Evolutionary conservation across 2,797 vertebrate genomes (phyloP).

Genomic region (Bovichtus diacanthus): DNA sequence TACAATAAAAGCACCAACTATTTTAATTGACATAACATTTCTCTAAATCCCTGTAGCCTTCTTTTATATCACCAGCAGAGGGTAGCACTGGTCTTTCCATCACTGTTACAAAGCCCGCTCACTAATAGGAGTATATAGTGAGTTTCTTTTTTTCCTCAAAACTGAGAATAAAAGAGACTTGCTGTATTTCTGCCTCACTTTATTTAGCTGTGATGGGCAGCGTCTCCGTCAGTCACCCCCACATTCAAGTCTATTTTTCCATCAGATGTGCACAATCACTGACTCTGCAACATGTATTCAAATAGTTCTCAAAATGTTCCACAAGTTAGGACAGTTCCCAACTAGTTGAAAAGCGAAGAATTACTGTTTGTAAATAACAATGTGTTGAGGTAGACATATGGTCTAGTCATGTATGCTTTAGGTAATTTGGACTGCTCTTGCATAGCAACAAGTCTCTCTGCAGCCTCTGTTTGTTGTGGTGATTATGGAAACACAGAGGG

Average conservation of each 20-base stretch:
- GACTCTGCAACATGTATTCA: neutral
- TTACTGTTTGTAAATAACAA: constrained; percentile 11
- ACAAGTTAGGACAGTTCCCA: neutral
- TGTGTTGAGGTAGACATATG: constrained; percentile 7
- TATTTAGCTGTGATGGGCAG: neutral
- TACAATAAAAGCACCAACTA: neutral
- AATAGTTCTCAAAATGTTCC: neutral
- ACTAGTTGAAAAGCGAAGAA: neutral
- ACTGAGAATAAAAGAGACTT: neutral
- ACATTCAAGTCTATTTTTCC: neutral
- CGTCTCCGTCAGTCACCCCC: constrained; percentile 3
- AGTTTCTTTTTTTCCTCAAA: neutral
- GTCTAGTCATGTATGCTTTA: constrained; percentile 28
- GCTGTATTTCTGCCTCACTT: neutral
- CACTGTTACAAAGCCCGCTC: neutral
- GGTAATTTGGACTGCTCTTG: constrained; percentile 27
- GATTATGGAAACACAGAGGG: constrained; percentile 47
- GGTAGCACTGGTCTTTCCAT: constrained; percentile 52
- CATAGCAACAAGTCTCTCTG: constrained; percentile 49
- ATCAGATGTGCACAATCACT: neutral
- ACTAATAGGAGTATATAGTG: neutral
- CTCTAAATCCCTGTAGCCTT: neutral
- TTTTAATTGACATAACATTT: neutral
- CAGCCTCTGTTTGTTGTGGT: constrained; percentile 67
- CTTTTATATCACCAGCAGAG: constrained; percentile 65